These are phyloP conservation scores for Polyergus mexicanus DNA, from an alignment of 1,140 invertebrate species.

Conservation along the genomic window DNA sequence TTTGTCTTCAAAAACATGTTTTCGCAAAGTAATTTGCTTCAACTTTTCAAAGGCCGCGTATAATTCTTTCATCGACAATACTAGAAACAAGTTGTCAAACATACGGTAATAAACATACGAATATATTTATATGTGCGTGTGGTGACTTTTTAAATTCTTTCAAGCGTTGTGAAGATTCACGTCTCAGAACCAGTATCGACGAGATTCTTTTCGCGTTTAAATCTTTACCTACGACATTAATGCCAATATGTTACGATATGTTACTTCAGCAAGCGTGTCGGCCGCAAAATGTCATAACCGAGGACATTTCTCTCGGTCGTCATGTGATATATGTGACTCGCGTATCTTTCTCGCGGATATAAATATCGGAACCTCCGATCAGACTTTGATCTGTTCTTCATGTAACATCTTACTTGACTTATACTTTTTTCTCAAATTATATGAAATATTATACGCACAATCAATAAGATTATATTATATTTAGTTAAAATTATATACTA, in stretches of 20 bases:
- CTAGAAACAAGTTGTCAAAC: background rate
- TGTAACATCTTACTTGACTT: background rate
- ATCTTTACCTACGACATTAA: conserved; percentile 23
- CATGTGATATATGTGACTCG: background rate
- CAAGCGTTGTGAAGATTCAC: background rate
- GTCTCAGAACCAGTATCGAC: background rate
- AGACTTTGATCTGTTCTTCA: conserved; percentile 20
- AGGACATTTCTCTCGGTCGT: conserved; percentile 44
- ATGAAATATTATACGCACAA: conserved; percentile 3
- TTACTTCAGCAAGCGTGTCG: conserved; percentile 31
- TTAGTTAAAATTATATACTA: background rate
- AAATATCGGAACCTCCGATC: background rate
- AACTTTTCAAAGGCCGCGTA: background rate
- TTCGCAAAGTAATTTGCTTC: background rate
- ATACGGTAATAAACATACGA: background rate
- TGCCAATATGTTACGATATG: conserved; percentile 26
- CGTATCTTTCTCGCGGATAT: conserved; percentile 10
- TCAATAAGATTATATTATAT: background rate
- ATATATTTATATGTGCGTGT: background rate
- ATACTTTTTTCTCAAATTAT: background rate
- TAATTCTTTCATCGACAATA: background rate
- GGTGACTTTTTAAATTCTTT: background rate
- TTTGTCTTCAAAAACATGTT: background rate
- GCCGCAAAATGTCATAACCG: conserved; percentile 49
- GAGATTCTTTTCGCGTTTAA: conserved; percentile 13